Base-by-base conservation (phyloP, 1,140 invertebrate genomes). In the Phymorhynchus buccinoides region DNA sequence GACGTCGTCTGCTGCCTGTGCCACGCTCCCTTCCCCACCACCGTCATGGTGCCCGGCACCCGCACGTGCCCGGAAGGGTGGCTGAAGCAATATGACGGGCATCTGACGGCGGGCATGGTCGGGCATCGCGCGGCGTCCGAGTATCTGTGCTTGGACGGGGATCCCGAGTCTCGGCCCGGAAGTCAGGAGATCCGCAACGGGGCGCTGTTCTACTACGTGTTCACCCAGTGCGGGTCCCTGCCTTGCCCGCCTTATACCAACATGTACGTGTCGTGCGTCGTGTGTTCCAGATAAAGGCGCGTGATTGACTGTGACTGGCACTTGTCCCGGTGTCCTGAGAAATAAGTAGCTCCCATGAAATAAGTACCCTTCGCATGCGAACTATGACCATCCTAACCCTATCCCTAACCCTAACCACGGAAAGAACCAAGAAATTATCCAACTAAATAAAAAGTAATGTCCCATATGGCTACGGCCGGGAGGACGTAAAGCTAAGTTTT, bases 141-240 rank as follows among this genome's bases (percentile, higher is more conserved):
- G 81, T 83, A 83, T 41, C 66, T 83, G 56, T 83, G 81, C 30
- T 66, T 83, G 81, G 81, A 83, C 39, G 35, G 62, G 0, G 30
- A 30, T n/a, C 81, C 81, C 39, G 81, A 71, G 81, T 62, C 68
- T 22, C 81, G 81, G 14, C 66, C 62, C 27, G 81, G 81, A 14
- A 73, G 62, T 22, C 81, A 83, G 37, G 81, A 83, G 37, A 83
- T 41, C 81, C 81, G 81, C 1, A 83, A 83, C 81, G 81, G 81
- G 27, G 81, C 81, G 27, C 81, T 83, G 56, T 83, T 83, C 66
- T 83, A 83, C 41, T 83, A 83, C 62, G 81, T 83, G 39, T 83
- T 83, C 41, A 66, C 81, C 4, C 32, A 83, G 81, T 83, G 81
- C 48, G 81, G 81, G 2, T 66, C 52, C 44, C 81, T 83, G 35